Evolutionary conservation across 2,797 vertebrate species (phyloP), one percentile per base, ranked within the genome.

Genomic region (Manis javanica): DNA sequence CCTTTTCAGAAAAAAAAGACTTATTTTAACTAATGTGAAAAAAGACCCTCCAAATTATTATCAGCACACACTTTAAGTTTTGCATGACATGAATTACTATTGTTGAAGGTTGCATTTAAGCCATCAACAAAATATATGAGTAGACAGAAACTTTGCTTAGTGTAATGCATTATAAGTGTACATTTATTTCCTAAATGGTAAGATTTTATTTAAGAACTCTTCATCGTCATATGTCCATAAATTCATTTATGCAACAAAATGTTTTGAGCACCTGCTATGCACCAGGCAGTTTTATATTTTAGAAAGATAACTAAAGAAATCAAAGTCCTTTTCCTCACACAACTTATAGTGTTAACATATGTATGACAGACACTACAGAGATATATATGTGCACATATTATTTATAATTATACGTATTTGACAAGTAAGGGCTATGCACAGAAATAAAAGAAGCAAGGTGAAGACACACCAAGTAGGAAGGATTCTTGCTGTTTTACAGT

Each of bases 11-110:
- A 88, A 91, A 83, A 57, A 71, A 84, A 84, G 3, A 1, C 7
- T 31, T 69, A 75, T 34, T 81, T 97, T 94, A 92, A 78, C 64
- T 94, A 88, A 92, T 69, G n/a, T n/a, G 34, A 64, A 93, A 85
- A 63, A 49, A 21, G 1, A 46, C 11, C 46, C 24, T 68, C 57
- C 29, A 66, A 59, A 4, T 68, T 29, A 83, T 61, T 81, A n/a
- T 37, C 66, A 72, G 57, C 21, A 61, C 42, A 42, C 42, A 42
- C 42, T 42, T 42, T 46, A 46, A 39, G 37, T 46, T 46, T 46
- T 46, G 46, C 46, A 46, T 46, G 46, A 81, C 6, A 66, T 87
- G 24, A 75, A 23, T 81, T 87, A 64, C 68, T 72, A 82, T 53
- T 68, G 66, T 37, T 64, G 53, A 92, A 64, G 34, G 12, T 53